Percentiles rank a stretch among this genome's conserved stretches.
These are phyloP conservation scores for Gerris lacustris DNA, from an alignment of 2,888 invertebrate genomes.

Conservation along the genomic window DNA sequence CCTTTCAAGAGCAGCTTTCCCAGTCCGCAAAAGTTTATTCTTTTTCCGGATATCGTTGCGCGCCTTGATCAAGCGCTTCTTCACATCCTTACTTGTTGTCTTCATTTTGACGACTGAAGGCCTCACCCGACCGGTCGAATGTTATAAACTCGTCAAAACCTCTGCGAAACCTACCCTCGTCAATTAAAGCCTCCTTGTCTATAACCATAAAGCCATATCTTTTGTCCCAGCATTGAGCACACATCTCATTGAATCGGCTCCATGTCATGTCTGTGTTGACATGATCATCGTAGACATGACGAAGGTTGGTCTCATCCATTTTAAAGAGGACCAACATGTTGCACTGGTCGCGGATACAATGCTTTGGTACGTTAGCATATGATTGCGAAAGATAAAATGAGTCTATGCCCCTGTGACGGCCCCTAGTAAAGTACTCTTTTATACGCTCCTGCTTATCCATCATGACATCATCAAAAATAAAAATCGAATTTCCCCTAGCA, in stretches of 20 bases:
- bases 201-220: conserved; percentile 22
- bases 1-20: not conserved
- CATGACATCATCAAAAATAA: conserved; percentile 35
- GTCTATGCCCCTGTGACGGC: conserved; percentile 34
- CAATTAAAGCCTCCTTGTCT: conserved; percentile 29
- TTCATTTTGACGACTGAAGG: conserved; percentile 2
- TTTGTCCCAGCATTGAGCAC: conserved; percentile 32
- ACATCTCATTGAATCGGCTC: conserved; percentile 32
- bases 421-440: conserved; percentile 33
- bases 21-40: not conserved
- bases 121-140: not conserved
- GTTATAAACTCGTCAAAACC: conserved; percentile 30
- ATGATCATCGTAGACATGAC: conserved; percentile 29
- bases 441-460: conserved; percentile 33
- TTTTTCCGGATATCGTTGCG: not conserved
- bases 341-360: conserved; percentile 35
- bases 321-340: conserved; percentile 35
- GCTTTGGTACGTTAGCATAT: conserved; percentile 35
- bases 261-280: conserved; percentile 20
- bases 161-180: conserved; percentile 33
- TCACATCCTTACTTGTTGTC: not conserved
- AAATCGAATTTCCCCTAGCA: too few relatives aligned
- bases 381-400: conserved; percentile 35
- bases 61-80: not conserved
- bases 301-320: conserved; percentile 35